Percentiles rank a stretch among this genome's conserved stretches.
Conservation (phyloP, 2,113 vertebrate species). For the Recurvirostra avosetta region DNA sequence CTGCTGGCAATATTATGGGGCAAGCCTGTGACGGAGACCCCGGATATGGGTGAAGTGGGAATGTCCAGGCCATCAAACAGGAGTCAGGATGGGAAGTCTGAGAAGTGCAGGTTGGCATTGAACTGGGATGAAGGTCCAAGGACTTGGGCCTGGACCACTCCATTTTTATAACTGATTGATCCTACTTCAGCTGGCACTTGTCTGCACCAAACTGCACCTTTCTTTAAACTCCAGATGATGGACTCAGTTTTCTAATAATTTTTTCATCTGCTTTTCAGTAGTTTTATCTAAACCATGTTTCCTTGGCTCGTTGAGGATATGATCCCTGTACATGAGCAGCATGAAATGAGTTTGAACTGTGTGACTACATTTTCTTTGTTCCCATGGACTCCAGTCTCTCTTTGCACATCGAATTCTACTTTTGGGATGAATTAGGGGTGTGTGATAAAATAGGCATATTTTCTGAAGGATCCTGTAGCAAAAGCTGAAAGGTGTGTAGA, state of each 20-base stretch:
- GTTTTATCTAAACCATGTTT: conserved; percentile 11
- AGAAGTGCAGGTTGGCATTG: not conserved
- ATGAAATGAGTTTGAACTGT: not conserved
- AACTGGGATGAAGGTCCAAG: not conserved
- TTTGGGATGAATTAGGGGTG: not conserved
- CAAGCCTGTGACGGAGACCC: not conserved
- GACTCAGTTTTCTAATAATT: not conserved
- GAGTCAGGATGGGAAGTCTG: not conserved
- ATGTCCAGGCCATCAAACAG: not conserved
- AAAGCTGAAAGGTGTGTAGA: not conserved
- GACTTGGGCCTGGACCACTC: not conserved
- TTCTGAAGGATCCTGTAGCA: not conserved
- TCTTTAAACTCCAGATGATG: not conserved
- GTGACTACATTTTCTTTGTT: not conserved
- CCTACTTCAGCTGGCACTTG: not conserved
- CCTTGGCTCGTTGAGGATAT: not conserved
- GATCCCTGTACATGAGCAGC: not conserved
- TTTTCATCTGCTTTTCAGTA: conserved; percentile 13
- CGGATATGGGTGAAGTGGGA: not conserved
- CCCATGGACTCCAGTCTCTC: not conserved
- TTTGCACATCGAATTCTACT: not conserved
- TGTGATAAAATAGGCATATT: not conserved
- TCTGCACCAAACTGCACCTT: not conserved
- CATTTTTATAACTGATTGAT: not conserved
- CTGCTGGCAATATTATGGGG: not conserved